Evolutionary conservation across 2,113 vertebrate genomes (phyloP).

Genomic region (Ictidomys tridecemlineatus): DNA sequence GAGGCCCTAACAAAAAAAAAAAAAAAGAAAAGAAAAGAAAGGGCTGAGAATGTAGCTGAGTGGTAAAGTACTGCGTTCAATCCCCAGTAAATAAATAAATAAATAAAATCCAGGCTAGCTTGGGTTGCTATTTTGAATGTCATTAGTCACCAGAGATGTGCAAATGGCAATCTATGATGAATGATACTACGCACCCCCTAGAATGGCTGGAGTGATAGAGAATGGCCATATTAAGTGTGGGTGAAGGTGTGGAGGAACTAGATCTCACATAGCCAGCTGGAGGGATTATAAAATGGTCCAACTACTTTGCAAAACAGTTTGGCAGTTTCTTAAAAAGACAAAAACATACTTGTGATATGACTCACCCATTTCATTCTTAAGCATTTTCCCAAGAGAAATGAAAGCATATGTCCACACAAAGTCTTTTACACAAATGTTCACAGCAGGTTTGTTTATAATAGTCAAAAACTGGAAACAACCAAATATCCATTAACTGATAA

Average conservation of each 20-base stretch:
- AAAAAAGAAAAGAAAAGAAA: too few relatives aligned
- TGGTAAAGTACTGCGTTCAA: too few relatives aligned
- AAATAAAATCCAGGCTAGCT: neutral
- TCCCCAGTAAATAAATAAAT: too few relatives aligned
- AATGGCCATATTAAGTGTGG: neutral
- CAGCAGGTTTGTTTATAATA: neutral
- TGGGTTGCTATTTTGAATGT: constrained; percentile 3
- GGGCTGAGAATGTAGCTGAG: too few relatives aligned
- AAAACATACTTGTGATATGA: neutral
- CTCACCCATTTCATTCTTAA: neutral
- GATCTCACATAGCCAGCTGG: neutral
- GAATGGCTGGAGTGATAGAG: neutral
- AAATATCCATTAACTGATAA: neutral
- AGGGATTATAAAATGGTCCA: neutral
- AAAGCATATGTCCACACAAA: neutral
- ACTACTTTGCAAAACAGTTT: neutral
- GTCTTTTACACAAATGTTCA: neutral
- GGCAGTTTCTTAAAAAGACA: neutral
- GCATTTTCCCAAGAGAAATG: neutral
- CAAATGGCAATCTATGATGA: neutral
- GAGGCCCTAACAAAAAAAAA: too few relatives aligned
- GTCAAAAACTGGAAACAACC: neutral
- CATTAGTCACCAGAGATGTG: neutral
- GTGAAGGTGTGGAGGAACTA: neutral
- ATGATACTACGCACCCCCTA: neutral